Evolutionary conservation across 1,140 invertebrate genomes (phyloP).

Genomic region (Drosophila pseudoobscura): DNA sequence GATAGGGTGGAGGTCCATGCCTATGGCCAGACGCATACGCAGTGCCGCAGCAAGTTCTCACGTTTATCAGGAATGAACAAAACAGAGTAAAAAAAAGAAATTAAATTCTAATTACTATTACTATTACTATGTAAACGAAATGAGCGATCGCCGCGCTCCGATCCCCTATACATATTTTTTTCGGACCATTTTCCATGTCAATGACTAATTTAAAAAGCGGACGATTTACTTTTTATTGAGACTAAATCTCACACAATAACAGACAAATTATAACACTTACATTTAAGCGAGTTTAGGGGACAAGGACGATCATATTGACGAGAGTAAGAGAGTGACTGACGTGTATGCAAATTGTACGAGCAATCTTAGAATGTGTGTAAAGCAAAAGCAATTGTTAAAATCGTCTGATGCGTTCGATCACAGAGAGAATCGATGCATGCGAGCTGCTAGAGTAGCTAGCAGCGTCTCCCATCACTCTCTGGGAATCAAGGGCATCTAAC

Average conservation of each 20-base stretch:
- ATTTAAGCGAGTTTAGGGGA: conserved; percentile 14
- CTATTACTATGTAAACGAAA: conserved; percentile 50
- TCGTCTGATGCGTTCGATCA: no score
- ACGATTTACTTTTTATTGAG: conserved; percentile 48
- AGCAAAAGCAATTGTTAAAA: no score
- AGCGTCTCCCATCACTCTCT: no score
- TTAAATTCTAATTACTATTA: conserved; percentile 55
- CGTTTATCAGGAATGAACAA: conserved; percentile 53
- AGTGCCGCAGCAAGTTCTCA: conserved; percentile 45
- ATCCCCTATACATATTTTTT: background rate
- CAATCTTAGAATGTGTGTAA: no score
- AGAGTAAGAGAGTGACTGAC: background rate
- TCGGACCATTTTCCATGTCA: conserved; percentile 6
- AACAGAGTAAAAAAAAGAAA: conserved; percentile 40
- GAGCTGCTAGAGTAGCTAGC: no score
- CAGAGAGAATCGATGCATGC: no score
- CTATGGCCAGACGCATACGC: conserved; percentile 3
- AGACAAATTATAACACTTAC: conserved; percentile 32
- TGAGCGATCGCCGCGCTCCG: conserved; percentile 4
- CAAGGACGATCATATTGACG: background rate
- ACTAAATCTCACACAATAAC: conserved; percentile 25
- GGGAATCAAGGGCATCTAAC: no score
- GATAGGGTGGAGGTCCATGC: no score
- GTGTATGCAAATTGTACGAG: no score
- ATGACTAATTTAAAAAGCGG: conserved; percentile 33